phyloP scores from a whole-genome alignment of 2,797 vertebrate species.

The Phataginus tricuspis region DNA sequence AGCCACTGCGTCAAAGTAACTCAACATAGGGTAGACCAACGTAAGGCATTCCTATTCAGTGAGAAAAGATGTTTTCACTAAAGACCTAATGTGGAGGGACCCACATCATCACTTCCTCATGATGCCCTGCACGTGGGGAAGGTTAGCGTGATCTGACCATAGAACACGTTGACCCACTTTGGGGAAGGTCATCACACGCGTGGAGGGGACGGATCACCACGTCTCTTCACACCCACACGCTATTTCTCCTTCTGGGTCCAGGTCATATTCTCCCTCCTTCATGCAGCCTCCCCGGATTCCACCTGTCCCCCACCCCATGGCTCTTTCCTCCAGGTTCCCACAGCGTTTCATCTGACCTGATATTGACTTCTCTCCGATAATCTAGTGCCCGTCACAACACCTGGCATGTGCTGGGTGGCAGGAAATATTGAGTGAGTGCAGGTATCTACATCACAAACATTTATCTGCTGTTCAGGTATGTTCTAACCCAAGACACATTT shows the following conservation, averaged over 20 bases:
- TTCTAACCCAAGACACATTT: background rate
- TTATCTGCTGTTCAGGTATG: background rate
- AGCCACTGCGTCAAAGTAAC: background rate
- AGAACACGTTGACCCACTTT: background rate
- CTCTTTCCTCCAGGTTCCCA: background rate
- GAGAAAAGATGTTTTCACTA: background rate
- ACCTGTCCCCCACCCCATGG: too few relatives aligned
- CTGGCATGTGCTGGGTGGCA: background rate
- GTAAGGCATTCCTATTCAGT: background rate
- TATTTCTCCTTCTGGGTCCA: background rate
- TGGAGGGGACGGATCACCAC: background rate
- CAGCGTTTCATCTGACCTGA: background rate
- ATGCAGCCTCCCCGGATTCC: background rate
- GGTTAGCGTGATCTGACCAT: background rate
- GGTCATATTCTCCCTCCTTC: background rate
- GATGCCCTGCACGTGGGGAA: background rate
- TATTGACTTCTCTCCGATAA: background rate
- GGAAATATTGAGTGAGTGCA: background rate
- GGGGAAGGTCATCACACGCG: background rate
- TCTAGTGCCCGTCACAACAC: background rate
- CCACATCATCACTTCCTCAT: too few relatives aligned
- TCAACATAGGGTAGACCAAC: background rate
- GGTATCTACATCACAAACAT: background rate
- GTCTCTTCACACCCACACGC: background rate
- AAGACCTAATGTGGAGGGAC: background rate